These are phyloP conservation scores for Siderastrea siderea DNA, from an alignment of 92 coral and sea anemone genomes.

Conservation along the genomic window DNA sequence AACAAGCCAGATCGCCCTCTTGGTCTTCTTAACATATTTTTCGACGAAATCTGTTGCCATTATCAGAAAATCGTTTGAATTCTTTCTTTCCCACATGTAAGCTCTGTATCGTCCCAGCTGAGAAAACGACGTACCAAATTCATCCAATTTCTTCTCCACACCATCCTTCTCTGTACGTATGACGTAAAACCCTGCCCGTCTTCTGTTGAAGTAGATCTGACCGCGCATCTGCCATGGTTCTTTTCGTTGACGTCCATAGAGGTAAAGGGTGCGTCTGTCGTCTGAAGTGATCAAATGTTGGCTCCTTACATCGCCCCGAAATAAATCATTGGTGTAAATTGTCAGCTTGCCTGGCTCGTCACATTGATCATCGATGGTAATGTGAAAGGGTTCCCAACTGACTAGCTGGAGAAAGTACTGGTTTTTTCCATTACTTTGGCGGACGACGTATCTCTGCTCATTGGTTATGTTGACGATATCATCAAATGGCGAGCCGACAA, in stretches of 20 bases:
- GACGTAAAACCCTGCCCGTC: not conserved
- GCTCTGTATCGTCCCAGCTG: not conserved
- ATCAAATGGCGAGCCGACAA: constrained; percentile 4
- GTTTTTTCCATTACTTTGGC: constrained; percentile 8
- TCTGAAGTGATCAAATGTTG: not conserved
- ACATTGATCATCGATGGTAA: constrained; percentile 6
- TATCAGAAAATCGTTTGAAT: constrained; percentile 3
- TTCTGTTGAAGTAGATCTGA: not conserved
- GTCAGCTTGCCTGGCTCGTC: constrained; percentile 5
- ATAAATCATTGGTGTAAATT: not conserved
- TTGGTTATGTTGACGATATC: not conserved
- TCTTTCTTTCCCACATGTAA: not conserved
- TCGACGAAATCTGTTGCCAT: constrained; percentile 2
- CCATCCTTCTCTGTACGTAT: not conserved
- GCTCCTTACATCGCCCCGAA: not conserved
- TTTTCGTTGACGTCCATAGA: not conserved
- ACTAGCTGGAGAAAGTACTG: not conserved
- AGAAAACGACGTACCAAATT: not conserved
- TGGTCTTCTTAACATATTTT: not conserved
- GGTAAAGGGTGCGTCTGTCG: not conserved
- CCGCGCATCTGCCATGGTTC: not conserved
- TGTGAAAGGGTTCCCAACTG: not conserved
- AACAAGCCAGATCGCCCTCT: not conserved
- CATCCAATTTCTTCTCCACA: constrained; percentile 1
- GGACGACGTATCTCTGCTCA: not conserved